Base-by-base conservation (phyloP, 2,888 invertebrate genomes). In the Heliconius charithonia region DNA sequence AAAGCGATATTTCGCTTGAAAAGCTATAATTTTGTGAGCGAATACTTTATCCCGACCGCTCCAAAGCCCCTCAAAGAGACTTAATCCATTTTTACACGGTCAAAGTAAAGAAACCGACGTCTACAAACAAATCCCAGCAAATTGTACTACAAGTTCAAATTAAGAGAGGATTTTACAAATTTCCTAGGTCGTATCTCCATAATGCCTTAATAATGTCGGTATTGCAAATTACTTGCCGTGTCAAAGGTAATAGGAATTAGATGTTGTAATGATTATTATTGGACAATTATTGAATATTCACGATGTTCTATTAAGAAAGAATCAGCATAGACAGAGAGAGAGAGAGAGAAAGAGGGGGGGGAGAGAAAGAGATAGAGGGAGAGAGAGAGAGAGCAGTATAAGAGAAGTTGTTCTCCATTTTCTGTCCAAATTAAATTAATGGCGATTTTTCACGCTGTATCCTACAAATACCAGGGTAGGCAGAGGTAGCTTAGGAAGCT, bases 11-110 rank as follows among this genome's bases (percentile, higher is more conserved):
- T 29, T 56, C 29, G 29, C 51, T 29, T 13, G 16, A 56, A 51
- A 51, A 51, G n/a, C 71, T 56, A 74, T 63, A 59, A 74, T 74
- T 41, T 45, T 13, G 62, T 63, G 27, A 27, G 25, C 62, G 63
- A 27, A 63, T 27, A 59, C 22, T 59, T 73, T 74, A 16, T 25
- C 37, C 10, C 41, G 37, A 77, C 29, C 72, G 66, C 67, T 75
- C 25, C 65, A 22, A n/a, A 77, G 56, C 79, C 71, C 69, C 75
- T 80, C 82, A 82, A 81, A 82, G 80, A 81, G 81, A 73, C 87
- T 86, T 91, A 92, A 93, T 92, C 91, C 89, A 85, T 89, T 92
- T 91, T 90, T 88, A 88, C 88, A 89, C 89, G 88, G 91, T 90
- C 90, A 90, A 89, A 90, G 90, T 88, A 91, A 90, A 88, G 88